Base-by-base conservation (phyloP, 1,140 invertebrate species). In the Plectrocnemia conspersa region DNA sequence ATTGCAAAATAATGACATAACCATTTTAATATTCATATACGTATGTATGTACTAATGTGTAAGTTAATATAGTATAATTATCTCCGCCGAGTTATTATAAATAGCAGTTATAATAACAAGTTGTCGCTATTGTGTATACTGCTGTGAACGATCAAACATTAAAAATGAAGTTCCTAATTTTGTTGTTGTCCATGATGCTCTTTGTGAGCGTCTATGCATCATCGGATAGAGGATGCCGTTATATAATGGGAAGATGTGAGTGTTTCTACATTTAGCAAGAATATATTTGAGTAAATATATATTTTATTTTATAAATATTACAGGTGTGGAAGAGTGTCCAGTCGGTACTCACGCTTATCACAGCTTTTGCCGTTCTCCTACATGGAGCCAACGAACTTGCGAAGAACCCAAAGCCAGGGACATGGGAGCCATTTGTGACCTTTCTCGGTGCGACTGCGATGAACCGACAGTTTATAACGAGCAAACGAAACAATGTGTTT, bases 391-490 rank as follows among this genome's bases (percentile, higher is more conserved):
- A 52, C 40, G 66, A 19, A 71, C 69, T 1, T 73, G 71, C 63
- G 70, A 73, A 50, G 69, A 73, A 53, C 71, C 71, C 4, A 66
- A 68, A 46, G 64, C 69, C n/a, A 33, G 52, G 2, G 63, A 69
- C 1, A 66, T 73, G 68, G 71, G 71, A 13, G 49, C 68, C 6
- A 71, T 73, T n/a, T 72, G 71, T 61, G 64, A 65, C 47, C 71
- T 69, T 68, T 67, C 70, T 41, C 62, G 71, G 1, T 73, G 71
- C 49, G 71, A 73, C 48, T 73, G 71, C 63, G 69, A 73, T 47
- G 71, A 71, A 32, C 70, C 71, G 0, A 67, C 70, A 38, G 71
- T 73, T 0, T 45, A 71, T 4, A 69, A 73, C 44, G 47, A 63
- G 2, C 19, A 62, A 0, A 71, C 71, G 0, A 69, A 69, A 11